Evolutionary conservation across 2,113 vertebrate species (phyloP).

Genomic region (Struthio camelus): DNA sequence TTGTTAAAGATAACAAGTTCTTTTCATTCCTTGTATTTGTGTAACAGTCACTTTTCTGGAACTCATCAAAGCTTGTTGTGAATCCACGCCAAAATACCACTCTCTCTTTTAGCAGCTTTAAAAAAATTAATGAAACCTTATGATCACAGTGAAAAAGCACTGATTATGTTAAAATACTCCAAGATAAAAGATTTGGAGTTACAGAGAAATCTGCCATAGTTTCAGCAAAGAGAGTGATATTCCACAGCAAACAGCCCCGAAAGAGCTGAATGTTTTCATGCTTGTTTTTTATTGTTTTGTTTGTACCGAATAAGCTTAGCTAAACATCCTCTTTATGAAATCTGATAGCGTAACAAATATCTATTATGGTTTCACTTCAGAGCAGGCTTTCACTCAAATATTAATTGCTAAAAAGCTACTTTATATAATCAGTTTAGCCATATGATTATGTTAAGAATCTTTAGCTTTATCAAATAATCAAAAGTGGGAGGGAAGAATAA

Average conservation of each 20-base stretch:
- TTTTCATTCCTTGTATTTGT: conserved; percentile 57
- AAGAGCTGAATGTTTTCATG: not conserved
- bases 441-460: conserved; percentile 51
- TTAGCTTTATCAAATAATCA: conserved; percentile 46
- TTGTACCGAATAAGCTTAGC: not conserved
- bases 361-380: conserved; percentile 16
- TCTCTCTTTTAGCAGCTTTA: conserved; percentile 49
- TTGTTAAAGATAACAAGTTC: conserved; percentile 71
- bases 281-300: conserved; percentile 13
- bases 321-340: conserved; percentile 21
- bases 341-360: conserved; percentile 12
- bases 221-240: not conserved
- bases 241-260: not conserved
- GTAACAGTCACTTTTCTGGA: conserved; percentile 58
- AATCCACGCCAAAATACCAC: conserved; percentile 27
- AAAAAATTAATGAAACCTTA: conserved; percentile 31
- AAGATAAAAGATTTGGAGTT: conserved; percentile 8
- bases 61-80: conserved; percentile 44
- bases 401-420: conserved; percentile 56
- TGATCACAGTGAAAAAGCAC: conserved; percentile 6
- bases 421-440: conserved; percentile 46
- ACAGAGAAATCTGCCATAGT: not conserved
- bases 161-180: conserved; percentile 10
- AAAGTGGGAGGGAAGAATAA: not conserved
- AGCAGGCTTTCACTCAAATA: conserved; percentile 36